phyloP scores from a whole-genome alignment of 2,888 invertebrate genomes.

The Meandrusa payeni region DNA sequence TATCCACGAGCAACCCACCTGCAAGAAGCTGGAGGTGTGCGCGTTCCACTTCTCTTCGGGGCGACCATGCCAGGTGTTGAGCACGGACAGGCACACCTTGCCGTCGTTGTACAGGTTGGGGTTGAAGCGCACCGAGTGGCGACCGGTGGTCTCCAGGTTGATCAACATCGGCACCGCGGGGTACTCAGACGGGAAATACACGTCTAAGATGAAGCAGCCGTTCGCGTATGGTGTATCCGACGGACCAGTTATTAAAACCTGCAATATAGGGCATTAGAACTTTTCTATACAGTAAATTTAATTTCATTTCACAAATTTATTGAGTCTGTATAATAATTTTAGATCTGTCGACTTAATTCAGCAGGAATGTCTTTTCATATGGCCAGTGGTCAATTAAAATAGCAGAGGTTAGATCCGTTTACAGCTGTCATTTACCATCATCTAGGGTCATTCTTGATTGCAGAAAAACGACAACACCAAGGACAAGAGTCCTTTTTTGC shows the following conservation, averaged over 20 bases:
- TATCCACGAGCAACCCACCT: slow-evolving; percentile 78
- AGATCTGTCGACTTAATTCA: no score
- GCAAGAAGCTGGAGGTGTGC: slow-evolving; percentile 95
- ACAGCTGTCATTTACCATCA: no score
- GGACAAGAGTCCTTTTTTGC: no score
- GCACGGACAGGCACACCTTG: slow-evolving; percentile 94
- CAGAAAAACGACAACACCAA: no score
- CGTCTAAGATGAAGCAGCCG: slow-evolving; percentile 95
- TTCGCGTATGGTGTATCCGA: slow-evolving; percentile 95
- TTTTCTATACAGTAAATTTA: no score
- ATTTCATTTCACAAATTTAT: no score
- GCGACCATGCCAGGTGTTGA: slow-evolving; percentile 98
- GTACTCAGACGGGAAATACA: slow-evolving; percentile 92
- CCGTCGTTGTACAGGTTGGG: slow-evolving; percentile 97
- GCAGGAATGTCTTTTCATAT: no score
- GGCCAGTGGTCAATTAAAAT: no score
- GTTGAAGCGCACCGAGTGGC: slow-evolving; percentile 94
- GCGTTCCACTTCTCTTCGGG: slow-evolving; percentile 99
- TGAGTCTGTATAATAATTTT: no score
- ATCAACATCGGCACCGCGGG: slow-evolving; percentile 94
- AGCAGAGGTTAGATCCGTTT: no score
- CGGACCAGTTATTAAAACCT: slow-evolving; percentile 95
- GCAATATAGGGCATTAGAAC: no score
- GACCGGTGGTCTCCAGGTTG: slow-evolving; percentile 94
- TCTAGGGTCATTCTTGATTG: no score